phyloP scores from a whole-genome alignment of 2,888 invertebrate species.

The Petrolisthes cinctipes region DNA sequence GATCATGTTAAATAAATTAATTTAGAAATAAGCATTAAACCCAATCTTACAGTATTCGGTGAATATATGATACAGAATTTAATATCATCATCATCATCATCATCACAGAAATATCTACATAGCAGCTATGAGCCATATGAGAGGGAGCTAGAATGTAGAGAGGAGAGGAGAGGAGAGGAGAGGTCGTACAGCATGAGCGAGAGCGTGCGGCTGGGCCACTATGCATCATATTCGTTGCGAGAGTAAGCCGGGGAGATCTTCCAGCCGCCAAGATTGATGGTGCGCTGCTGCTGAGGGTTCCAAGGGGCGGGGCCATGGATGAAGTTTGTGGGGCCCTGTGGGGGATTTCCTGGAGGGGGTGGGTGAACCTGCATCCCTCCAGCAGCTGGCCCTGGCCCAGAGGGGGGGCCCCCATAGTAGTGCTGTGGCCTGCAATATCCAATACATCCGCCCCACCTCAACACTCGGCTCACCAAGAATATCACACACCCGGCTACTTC shows the following conservation, averaged over 20 bases:
- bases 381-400: slow-evolving; percentile 50
- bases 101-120: slow-evolving; percentile 52
- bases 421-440: slow-evolving; percentile 57
- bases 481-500: slow-evolving; percentile 36
- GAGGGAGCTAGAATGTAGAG: slow-evolving; percentile 41
- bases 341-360: slow-evolving; percentile 58
- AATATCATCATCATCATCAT: neutral
- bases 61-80: slow-evolving; percentile 20
- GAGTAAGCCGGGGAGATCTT: slow-evolving; percentile 65
- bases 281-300: slow-evolving; percentile 58
- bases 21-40: slow-evolving; percentile 18
- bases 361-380: slow-evolving; percentile 59
- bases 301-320: slow-evolving; percentile 57
- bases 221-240: slow-evolving; percentile 65
- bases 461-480: slow-evolving; percentile 42
- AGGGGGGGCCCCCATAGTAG: slow-evolving; percentile 59
- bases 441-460: slow-evolving; percentile 61
- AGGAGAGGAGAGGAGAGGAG: slow-evolving; percentile 46
- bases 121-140: slow-evolving; percentile 51
- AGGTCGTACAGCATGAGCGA: slow-evolving; percentile 48
- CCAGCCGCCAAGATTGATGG: slow-evolving; percentile 64
- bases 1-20: slow-evolving; percentile 13
- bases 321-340: slow-evolving; percentile 61
- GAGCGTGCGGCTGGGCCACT: slow-evolving; percentile 47
- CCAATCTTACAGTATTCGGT: slow-evolving; percentile 5